Evolutionary conservation across 64 coral and sea anemone species (phyloP).

Genomic region (Acropora tenuis): DNA sequence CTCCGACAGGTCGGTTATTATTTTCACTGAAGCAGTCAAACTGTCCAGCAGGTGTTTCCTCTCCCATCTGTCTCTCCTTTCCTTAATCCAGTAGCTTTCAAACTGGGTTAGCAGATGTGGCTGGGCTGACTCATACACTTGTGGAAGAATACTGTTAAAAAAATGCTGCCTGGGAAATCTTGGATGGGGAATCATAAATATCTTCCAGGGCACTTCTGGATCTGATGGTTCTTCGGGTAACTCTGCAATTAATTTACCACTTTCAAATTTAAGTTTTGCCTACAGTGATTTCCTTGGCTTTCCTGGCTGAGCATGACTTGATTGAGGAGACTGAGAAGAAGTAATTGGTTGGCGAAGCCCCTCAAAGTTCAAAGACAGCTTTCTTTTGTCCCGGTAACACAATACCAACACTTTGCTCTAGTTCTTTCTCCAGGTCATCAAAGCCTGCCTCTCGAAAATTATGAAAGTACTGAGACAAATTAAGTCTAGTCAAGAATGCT

Average conservation of each 20-base stretch:
- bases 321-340: neutral
- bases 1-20: neutral
- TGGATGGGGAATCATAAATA: neutral
- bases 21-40: neutral
- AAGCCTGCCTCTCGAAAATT: constrained; percentile 51
- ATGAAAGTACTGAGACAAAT: constrained; percentile 62
- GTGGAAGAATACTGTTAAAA: constrained; percentile 32
- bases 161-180: constrained; percentile 26
- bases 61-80: constrained; percentile 1
- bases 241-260: neutral
- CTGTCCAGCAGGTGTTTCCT: constrained; percentile 6
- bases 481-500: constrained; percentile 17
- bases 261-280: constrained; percentile 23
- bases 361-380: constrained; percentile 58
- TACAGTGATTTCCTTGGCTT: constrained; percentile 4
- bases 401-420: constrained; percentile 53
- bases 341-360: constrained; percentile 26
- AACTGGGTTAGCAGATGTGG: constrained; percentile 22
- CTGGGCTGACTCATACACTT: constrained; percentile 26
- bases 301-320: neutral
- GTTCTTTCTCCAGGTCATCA: constrained; percentile 72
- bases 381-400: constrained; percentile 56
- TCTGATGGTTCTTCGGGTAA: constrained; percentile 15
- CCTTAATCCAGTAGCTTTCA: constrained; percentile 23
- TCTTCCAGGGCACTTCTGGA: neutral